Percentiles rank a stretch among this genome's conserved stretches.
Conservation (phyloP, 2,888 invertebrate species). For the Orthosia incerta region DNA sequence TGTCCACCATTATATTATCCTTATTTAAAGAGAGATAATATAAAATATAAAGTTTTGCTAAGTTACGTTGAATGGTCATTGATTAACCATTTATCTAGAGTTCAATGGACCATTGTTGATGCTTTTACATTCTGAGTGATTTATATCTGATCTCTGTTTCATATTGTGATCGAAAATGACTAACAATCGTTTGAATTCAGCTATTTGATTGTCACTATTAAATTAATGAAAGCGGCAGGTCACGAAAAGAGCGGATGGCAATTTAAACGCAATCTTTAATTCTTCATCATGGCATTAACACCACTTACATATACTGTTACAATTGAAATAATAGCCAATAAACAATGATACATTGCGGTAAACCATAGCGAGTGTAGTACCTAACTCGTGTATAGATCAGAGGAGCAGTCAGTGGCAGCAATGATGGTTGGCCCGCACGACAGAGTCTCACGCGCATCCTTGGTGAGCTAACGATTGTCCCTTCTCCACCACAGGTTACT, state of each 20-base stretch:
- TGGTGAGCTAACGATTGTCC: slow-evolving; percentile 80
- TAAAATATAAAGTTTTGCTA: background rate
- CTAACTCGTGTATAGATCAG: slow-evolving; percentile 59
- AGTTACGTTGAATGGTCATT: background rate
- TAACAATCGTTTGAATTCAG: background rate
- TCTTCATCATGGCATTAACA: background rate
- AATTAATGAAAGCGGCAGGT: background rate
- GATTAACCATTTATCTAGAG: slow-evolving; percentile 27
- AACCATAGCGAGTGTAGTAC: slow-evolving; percentile 45
- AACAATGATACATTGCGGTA: slow-evolving; percentile 41
- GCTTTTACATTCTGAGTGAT: slow-evolving; percentile 18
- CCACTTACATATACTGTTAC: background rate
- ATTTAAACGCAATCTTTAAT: background rate
- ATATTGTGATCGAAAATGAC: background rate
- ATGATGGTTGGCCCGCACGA: slow-evolving; percentile 81
- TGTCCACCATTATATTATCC: slow-evolving; percentile 3
- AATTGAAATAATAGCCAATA: slow-evolving; percentile 18
- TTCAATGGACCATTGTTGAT: slow-evolving; percentile 33
- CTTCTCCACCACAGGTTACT: slow-evolving; percentile 82
- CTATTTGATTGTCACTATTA: background rate
- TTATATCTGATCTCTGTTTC: slow-evolving; percentile 1
- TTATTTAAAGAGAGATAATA: background rate
- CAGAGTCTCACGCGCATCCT: slow-evolving; percentile 84
- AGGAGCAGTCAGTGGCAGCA: slow-evolving; percentile 70
- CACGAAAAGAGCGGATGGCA: background rate